phyloP scores from a whole-genome alignment of 1,140 invertebrate species.

The Hylaeus anthracinus region DNA sequence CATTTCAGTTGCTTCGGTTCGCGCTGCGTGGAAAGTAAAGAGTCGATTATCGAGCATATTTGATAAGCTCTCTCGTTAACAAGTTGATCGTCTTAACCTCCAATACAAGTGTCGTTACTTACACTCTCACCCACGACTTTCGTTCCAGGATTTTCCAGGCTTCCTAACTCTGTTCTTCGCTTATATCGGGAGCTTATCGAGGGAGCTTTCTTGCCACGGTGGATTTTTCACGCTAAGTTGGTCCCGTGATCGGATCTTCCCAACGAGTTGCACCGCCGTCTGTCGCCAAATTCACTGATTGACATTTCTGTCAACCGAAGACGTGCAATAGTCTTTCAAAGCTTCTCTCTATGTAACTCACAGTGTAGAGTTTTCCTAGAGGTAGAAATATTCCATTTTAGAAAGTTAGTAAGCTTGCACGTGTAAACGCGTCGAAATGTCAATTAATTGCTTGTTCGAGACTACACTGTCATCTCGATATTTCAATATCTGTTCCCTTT shows the following conservation, averaged over 20 bases:
- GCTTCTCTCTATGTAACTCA: not conserved
- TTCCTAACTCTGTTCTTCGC: conserved; percentile 45
- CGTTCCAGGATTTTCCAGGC: conserved; percentile 47
- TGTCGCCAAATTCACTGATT: not conserved
- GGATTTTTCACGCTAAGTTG: conserved; percentile 46
- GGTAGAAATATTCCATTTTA: no score
- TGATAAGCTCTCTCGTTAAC: conserved; percentile 33
- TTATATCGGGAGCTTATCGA: conserved; percentile 54
- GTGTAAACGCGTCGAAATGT: no score
- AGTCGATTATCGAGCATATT: not conserved
- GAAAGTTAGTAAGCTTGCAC: no score
- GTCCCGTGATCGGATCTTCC: conserved; percentile 13
- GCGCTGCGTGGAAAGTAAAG: not conserved
- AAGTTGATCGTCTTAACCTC: conserved; percentile 17
- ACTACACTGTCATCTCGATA: no score
- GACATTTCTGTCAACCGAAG: not conserved
- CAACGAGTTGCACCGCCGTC: conserved; percentile 18
- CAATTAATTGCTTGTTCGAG: no score
- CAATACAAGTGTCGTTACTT: conserved; percentile 21
- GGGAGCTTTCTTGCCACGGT: conserved; percentile 30
- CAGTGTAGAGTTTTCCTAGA: not conserved
- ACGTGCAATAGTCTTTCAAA: not conserved
- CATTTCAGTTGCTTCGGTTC: not conserved
- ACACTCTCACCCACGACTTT: conserved; percentile 25
- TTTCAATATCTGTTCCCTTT: no score